Evolutionary conservation across 2,113 vertebrate genomes (phyloP).

Genomic region (Antechinus flavipes): DNA sequence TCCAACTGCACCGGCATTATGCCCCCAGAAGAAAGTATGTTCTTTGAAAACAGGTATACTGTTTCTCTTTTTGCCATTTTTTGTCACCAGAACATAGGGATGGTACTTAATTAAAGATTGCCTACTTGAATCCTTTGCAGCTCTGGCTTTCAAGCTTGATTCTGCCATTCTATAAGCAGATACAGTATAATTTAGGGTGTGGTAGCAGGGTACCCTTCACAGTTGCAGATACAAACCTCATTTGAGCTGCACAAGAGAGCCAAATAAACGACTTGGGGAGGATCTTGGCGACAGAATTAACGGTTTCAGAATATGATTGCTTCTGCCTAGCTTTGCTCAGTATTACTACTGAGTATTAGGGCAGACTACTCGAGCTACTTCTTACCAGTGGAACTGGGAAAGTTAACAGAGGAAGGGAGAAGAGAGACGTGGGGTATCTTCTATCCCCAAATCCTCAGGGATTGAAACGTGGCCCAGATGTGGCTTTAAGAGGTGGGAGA

Average conservation of each 20-base stretch:
- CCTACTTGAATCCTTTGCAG: neutral
- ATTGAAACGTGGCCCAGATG: neutral
- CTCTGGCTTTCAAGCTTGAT: neutral
- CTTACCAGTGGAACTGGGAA: neutral
- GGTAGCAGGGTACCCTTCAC: neutral
- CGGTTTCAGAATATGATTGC: neutral
- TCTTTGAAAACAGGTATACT: neutral
- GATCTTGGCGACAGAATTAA: neutral
- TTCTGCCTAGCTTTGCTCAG: neutral
- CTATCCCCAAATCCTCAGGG: neutral
- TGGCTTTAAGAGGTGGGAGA: neutral
- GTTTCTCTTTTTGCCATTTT: neutral
- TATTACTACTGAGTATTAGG: neutral
- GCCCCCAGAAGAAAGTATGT: neutral
- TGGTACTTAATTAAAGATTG: neutral
- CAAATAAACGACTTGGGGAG: neutral
- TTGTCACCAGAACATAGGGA: neutral
- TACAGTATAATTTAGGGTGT: neutral
- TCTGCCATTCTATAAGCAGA: neutral
- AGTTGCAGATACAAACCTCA: neutral
- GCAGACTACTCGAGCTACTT: neutral
- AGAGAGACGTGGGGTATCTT: neutral
- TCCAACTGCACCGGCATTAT: neutral
- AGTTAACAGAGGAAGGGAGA: neutral
- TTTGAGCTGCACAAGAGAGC: neutral